A percentile compares a stretch with the other conserved stretches of the same genome.
Evolutionary conservation across 2,888 invertebrate species (phyloP).

Genomic region (Drosophila tanythrix): DNA sequence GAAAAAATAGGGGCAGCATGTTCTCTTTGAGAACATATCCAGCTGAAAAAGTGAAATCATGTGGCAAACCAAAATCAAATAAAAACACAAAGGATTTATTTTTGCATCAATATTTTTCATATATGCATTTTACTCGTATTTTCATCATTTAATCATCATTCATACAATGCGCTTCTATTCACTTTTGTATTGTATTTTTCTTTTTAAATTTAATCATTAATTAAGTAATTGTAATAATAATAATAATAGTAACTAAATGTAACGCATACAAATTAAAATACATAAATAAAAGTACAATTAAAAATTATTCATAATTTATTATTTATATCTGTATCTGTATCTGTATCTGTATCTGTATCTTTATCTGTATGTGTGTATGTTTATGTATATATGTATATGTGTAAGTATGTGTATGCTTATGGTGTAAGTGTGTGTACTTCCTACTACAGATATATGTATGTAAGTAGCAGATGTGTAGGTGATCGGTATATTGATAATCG

Average conservation of each 20-base stretch:
- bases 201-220: constrained; percentile 75
- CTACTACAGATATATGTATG: background rate
- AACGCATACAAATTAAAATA: constrained; percentile 78
- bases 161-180: constrained; percentile 55
- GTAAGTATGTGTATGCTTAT: constrained; percentile 57
- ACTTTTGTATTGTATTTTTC: constrained; percentile 52
- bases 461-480: constrained; percentile 17
- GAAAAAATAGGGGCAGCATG: background rate
- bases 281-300: constrained; percentile 73
- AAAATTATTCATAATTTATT: constrained; percentile 73
- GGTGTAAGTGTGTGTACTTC: constrained; percentile 32
- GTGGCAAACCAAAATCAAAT: constrained; percentile 55
- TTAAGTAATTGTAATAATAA: constrained; percentile 81
- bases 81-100: constrained; percentile 72
- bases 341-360: constrained; percentile 42
- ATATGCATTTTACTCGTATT: constrained; percentile 72
- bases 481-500: constrained; percentile 38
- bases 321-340: constrained; percentile 53
- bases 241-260: constrained; percentile 79
- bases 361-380: constrained; percentile 43
- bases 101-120: constrained; percentile 69
- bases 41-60: constrained; percentile 31
- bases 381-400: constrained; percentile 41
- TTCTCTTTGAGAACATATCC: constrained; percentile 37
- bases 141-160: constrained; percentile 63